Conservation (phyloP, 2,113 vertebrate genomes). For the Aspiorhynchus laticeps region DNA sequence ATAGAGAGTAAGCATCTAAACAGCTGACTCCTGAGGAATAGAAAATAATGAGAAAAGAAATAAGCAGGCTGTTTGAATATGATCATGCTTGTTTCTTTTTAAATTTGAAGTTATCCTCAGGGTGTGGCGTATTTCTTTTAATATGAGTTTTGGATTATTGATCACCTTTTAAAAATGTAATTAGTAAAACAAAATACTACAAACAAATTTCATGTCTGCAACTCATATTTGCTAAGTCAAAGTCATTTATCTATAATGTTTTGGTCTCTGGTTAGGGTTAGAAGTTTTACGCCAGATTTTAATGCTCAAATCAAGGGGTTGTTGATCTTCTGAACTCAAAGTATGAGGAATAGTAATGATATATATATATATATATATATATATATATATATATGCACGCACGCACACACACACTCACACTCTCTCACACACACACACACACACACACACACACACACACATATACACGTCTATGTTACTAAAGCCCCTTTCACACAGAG, state of each 20-base stretch:
- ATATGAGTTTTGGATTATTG: constrained; percentile 28
- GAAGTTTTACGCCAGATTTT: neutral
- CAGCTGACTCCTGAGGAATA: constrained; percentile 3
- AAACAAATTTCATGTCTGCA: neutral
- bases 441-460: no score
- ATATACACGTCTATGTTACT: no score
- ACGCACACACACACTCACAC: no score
- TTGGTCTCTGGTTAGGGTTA: neutral
- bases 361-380: neutral
- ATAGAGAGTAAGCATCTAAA: constrained; percentile 33
- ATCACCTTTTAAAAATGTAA: constrained; percentile 6
- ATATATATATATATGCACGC: no score
- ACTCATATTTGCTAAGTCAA: neutral
- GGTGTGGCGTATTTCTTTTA: neutral
- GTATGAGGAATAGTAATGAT: neutral
- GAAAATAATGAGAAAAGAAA: constrained; percentile 13
- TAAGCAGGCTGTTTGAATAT: constrained; percentile 6
- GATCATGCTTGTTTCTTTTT: constrained; percentile 18
- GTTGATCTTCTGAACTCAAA: neutral
- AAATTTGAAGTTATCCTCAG: neutral
- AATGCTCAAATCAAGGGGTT: neutral
- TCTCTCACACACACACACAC: no score
- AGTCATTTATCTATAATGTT: neutral
- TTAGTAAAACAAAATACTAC: neutral
- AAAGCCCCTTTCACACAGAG: no score